Evolutionary conservation across 2,888 invertebrate species (phyloP).

Genomic region (Nematopogon swammerdamellus): DNA sequence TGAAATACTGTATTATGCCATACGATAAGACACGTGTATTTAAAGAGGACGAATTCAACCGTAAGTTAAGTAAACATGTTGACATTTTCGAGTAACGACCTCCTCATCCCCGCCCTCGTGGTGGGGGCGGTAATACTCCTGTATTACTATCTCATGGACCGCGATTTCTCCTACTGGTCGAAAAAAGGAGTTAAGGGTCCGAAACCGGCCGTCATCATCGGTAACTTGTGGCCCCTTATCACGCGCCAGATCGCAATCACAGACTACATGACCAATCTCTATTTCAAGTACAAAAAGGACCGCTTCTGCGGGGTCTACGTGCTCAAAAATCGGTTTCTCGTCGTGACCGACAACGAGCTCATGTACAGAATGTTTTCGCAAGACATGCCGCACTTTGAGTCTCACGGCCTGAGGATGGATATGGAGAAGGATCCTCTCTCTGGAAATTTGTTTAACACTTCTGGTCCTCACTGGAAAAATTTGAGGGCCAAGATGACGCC

Average conservation of each 20-base stretch:
- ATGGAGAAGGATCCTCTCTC: slow-evolving; percentile 3
- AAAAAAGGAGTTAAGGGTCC: neutral
- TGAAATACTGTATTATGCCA: neutral
- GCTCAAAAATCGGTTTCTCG: neutral
- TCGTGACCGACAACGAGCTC: neutral
- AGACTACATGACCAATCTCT: neutral
- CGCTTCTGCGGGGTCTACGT: neutral
- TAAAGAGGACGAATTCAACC: too few species aligned
- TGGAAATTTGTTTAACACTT: slow-evolving; percentile 5
- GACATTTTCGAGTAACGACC: too few species aligned
- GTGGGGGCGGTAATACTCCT: too few species aligned
- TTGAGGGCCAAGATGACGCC: slow-evolving; percentile 8
- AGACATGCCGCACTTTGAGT: neutral
- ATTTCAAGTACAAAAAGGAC: neutral
- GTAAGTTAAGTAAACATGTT: too few species aligned
- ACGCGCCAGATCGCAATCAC: neutral
- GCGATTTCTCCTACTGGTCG: neutral
- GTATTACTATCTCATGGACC: too few species aligned
- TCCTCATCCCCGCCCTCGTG: too few species aligned
- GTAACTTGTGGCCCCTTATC: neutral
- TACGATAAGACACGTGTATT: too few species aligned
- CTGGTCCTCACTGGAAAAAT: slow-evolving; percentile 7
- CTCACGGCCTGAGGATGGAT: neutral
- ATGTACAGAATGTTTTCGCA: neutral
- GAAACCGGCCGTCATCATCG: neutral